Percentiles rank a stretch among this genome's conserved stretches.
Evolutionary conservation across 2,888 invertebrate species (phyloP).

Genomic region (Polylopha cassiicola): DNA sequence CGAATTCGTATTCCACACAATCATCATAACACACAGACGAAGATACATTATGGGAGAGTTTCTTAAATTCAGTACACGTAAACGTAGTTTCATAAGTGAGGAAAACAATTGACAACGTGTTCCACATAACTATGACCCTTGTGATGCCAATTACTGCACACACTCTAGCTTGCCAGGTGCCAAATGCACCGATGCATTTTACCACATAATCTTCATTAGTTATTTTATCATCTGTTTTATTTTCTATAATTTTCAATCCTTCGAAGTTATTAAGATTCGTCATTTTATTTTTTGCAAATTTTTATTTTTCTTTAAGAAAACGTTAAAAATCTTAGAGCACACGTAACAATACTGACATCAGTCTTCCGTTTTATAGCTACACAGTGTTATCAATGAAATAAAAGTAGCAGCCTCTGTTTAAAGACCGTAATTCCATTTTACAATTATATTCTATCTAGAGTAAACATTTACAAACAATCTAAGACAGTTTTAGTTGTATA

Average conservation of each 20-base stretch:
- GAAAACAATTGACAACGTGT: constrained; percentile 40
- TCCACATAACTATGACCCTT: constrained; percentile 41
- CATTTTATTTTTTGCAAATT: constrained; percentile 14
- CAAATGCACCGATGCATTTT: constrained; percentile 46
- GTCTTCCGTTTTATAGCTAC: too few species aligned
- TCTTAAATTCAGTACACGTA: constrained; percentile 36
- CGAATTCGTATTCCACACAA: constrained; percentile 42
- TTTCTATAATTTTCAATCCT: constrained; percentile 2
- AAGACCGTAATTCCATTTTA: too few species aligned
- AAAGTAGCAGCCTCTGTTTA: too few species aligned
- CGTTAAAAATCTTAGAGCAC: too few species aligned
- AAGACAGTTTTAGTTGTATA: too few species aligned
- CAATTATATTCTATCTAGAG: too few species aligned
- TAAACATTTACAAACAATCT: too few species aligned
- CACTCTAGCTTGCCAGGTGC: constrained; percentile 41
- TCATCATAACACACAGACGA: constrained; percentile 44
- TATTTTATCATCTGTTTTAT: constrained; percentile 15
- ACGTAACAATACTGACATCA: too few species aligned
- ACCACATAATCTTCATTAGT: constrained; percentile 45
- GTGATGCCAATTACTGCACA: constrained; percentile 29
- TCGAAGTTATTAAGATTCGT: constrained; percentile 3
- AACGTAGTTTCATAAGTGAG: constrained; percentile 45
- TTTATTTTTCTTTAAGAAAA: constrained; percentile 18
- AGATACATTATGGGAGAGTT: too few species aligned
- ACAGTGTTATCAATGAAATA: too few species aligned